Percentiles rank a stretch among this genome's conserved stretches.
phyloP scores from a whole-genome alignment of 2,113 vertebrate species.

The Cromileptes altivelis region DNA sequence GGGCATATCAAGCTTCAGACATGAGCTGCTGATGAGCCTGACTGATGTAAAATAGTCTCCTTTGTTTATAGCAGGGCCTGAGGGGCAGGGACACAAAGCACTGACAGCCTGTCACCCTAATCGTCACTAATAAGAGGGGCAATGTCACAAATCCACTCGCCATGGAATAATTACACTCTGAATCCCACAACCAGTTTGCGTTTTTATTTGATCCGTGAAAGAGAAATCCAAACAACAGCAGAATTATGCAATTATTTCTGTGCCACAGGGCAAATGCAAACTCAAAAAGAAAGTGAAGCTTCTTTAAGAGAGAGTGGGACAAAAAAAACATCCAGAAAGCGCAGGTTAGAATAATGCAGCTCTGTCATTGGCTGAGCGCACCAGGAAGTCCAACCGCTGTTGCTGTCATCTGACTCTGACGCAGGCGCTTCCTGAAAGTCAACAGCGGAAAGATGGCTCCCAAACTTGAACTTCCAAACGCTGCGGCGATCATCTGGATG shows the following conservation, averaged over 20 bases:
- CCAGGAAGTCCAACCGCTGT: conserved; percentile 61
- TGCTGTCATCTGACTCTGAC: conserved; percentile 69
- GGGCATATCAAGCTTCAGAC: conserved; percentile 22
- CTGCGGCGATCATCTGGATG: conserved; percentile 65
- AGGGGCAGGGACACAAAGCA: conserved; percentile 10
- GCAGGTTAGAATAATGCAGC: conserved; percentile 9
- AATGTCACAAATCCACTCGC: conserved; percentile 13
- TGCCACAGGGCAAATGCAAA: background rate
- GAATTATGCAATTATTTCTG: background rate
- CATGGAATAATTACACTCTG: background rate
- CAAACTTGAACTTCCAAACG: conserved; percentile 25
- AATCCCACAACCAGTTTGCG: background rate
- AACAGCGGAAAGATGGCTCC: conserved; percentile 86
- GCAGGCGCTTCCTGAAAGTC: conserved; percentile 57
- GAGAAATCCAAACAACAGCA: background rate
- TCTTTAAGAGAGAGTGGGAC: background rate
- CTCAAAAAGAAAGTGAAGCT: background rate
- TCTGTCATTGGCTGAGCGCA: conserved; percentile 72
- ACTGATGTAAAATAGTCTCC: conserved; percentile 23
- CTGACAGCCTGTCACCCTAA: conserved; percentile 35
- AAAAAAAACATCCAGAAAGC: background rate
- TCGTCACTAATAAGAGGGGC: conserved; percentile 14
- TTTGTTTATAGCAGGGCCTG: conserved; percentile 38
- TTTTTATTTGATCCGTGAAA: background rate
- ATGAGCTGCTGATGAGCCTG: conserved; percentile 44